Base-by-base conservation (phyloP, 2,797 vertebrate species). In the Staurois parvus region DNA sequence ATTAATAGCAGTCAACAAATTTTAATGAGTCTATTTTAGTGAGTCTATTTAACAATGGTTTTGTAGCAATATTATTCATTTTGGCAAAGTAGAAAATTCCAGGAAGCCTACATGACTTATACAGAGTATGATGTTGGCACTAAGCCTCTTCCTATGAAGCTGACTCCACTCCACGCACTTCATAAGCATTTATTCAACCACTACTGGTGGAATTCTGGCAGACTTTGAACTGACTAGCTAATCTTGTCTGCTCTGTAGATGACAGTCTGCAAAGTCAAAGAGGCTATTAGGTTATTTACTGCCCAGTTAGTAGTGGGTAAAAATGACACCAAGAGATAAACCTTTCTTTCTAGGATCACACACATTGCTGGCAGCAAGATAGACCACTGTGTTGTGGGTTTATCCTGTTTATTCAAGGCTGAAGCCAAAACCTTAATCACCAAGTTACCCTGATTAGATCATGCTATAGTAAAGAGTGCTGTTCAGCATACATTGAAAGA, bases 381-480 rank as follows among this genome's bases (percentile, higher is more conserved):
- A 74, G 69, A 29, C 84, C 84, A 74, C 78, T 70, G 37, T 37
- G 40, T 69, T 85, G 84, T 19, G 84, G 77, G 56, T 72, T 84
- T 73, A 69, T 32, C 21, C 68, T 84, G 37, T 85, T 79, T 79
- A 68, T 66, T 52, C 56, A 73, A 79, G 84, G 66, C 70, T 29
- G 67, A 79, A 76, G 66, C 76, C 84, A 67, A 68, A 85, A 21
- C 56, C 34, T 48, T 73, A 84, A 83, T 78, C 83, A 52, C 83
- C 72, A 48, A 26, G 68, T 48, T 70, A 29, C 83, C 56, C 56
- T 67, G 69, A 79, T 79, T 48, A 67, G 79, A 85, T 79, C 76
- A 73, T 79, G 28, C 84, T 85, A 85, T 79, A 70, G 76, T 79
- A 85, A 28, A 79, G 10, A 59, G 28, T 48, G 37, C 68, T 37